These are phyloP conservation scores for Fulmarus glacialis DNA, from an alignment of 2,113 vertebrate species.

Conservation along the genomic window DNA sequence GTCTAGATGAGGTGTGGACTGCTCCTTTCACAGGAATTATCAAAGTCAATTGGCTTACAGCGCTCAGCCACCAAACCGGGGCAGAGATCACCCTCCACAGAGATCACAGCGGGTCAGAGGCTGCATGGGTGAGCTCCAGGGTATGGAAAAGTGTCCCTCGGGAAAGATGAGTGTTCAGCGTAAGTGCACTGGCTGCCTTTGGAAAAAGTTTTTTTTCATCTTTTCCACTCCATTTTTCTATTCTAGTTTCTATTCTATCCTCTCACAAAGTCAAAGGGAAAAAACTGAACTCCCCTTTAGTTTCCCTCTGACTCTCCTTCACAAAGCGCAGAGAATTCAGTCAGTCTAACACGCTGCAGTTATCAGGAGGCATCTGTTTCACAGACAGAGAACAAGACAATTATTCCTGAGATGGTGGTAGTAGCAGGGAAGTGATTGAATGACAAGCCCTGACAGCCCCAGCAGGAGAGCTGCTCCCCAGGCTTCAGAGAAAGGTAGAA, in stretches of 20 bases:
- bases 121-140: background rate
- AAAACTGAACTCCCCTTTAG: background rate
- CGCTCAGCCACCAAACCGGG: accelerated
- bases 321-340: background rate
- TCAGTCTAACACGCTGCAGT: background rate
- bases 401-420: background rate
- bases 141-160: background rate
- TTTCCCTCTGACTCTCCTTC: background rate
- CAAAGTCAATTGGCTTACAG: background rate
- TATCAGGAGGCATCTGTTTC: background rate
- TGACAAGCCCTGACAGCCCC: background rate
- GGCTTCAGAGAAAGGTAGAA: background rate
- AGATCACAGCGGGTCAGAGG: background rate
- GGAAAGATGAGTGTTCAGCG: background rate
- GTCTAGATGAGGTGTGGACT: background rate
- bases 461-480: background rate
- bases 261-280: background rate
- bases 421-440: background rate
- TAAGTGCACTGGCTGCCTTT: background rate
- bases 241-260: background rate
- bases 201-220: background rate
- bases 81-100: no score
- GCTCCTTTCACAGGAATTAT: background rate
- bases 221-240: background rate
- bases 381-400: background rate